phyloP scores from a whole-genome alignment of 2,797 vertebrate genomes.

The Enteromius anoplus region DNA sequence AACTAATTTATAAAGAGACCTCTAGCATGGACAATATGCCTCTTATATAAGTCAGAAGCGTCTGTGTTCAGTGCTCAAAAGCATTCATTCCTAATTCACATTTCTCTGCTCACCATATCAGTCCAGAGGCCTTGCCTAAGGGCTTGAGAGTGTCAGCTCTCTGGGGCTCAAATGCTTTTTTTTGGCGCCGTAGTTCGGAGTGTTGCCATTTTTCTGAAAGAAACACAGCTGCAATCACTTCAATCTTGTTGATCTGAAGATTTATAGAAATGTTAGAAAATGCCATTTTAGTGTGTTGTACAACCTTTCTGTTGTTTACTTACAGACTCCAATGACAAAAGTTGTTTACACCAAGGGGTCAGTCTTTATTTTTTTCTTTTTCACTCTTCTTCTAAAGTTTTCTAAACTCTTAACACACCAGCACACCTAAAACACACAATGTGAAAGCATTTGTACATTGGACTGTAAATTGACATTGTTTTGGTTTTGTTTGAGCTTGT shows the following conservation, averaged over 20 bases:
- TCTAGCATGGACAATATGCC: constrained; percentile 3
- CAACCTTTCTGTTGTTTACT: not conserved
- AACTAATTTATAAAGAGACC: constrained; percentile 12
- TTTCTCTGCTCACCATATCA: constrained; percentile 3
- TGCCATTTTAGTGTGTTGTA: not conserved
- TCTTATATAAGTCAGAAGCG: constrained; percentile 19
- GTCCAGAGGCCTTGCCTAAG: constrained; percentile 8
- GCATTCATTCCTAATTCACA: constrained; percentile 1
- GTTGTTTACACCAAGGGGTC: not conserved
- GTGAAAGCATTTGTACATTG: too few species aligned
- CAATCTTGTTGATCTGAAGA: constrained; percentile 14
- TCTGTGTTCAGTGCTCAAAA: constrained; percentile 13
- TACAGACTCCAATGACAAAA: not conserved
- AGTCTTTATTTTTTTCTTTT: not conserved
- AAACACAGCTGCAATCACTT: constrained; percentile 15
- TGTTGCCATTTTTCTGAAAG: not conserved
- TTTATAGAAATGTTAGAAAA: constrained; percentile 30
- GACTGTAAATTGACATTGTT: too few species aligned
- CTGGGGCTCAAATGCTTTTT: not conserved
- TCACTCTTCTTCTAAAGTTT: too few species aligned
- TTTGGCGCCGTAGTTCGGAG: not conserved
- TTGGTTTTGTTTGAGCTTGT: too few species aligned
- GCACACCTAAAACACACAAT: too few species aligned
- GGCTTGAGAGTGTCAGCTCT: constrained; percentile 38
- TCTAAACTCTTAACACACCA: too few species aligned